Evolutionary conservation across 2,113 vertebrate genomes (phyloP).

Genomic region (Morphnarchus princeps): DNA sequence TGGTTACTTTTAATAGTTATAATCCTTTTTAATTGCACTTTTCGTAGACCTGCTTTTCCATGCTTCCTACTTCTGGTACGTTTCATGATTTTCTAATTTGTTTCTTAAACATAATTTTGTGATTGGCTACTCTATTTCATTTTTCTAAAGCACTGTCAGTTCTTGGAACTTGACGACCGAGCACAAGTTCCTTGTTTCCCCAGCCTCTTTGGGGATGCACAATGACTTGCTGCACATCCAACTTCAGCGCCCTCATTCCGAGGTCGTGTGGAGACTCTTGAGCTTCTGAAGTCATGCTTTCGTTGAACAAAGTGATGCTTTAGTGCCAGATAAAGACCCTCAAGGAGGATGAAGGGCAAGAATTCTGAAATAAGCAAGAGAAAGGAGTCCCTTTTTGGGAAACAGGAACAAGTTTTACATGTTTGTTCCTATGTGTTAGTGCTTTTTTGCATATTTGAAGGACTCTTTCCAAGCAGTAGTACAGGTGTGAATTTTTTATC

Average conservation of each 20-base stretch:
- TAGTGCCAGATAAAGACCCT: background rate
- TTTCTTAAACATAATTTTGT: background rate
- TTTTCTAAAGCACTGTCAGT: background rate
- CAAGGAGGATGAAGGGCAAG: background rate
- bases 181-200: background rate
- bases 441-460: background rate
- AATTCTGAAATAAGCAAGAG: background rate
- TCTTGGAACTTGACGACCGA: fast-evolving
- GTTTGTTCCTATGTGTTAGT: background rate
- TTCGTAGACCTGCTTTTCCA: background rate
- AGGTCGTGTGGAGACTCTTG: background rate
- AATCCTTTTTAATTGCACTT: background rate
- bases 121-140: fast-evolving
- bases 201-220: background rate
- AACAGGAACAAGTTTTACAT: background rate
- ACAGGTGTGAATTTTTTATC: background rate
- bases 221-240: background rate
- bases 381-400: background rate
- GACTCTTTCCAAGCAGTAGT: background rate
- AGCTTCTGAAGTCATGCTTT: background rate
- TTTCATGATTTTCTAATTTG: background rate
- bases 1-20: fast-evolving
- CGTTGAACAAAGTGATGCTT: background rate
- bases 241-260: fast-evolving
- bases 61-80: background rate